Evolutionary conservation across 30 jellyfish, hydroid and myxozoan genomes (phyloP).

Genomic region (Pseudorhiza aurosa): DNA sequence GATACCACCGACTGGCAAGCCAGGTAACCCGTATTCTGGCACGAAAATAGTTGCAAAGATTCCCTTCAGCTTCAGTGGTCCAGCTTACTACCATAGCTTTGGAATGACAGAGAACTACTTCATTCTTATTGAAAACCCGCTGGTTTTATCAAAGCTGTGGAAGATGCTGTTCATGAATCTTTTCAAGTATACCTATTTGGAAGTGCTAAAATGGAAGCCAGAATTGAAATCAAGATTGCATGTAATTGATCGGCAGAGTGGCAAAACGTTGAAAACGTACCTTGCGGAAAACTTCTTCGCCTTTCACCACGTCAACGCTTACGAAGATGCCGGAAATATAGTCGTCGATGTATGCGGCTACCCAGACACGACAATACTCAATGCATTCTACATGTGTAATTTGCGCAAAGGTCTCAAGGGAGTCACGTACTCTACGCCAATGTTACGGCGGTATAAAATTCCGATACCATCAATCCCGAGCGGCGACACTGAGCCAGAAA

Average conservation of each 20-base stretch:
- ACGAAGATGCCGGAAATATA: conserved; percentile 49
- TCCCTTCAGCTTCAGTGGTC: conserved; percentile 63
- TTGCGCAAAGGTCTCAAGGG: conserved; percentile 61
- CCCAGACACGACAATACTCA: conserved; percentile 70
- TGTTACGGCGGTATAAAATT: conserved; percentile 58
- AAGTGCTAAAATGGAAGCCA: conserved; percentile 74
- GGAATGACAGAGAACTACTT: conserved; percentile 66
- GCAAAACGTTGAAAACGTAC: conserved; percentile 40
- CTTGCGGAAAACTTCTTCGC: conserved; percentile 55
- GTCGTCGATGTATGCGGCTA: conserved; percentile 79
- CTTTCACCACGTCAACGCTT: conserved; percentile 81
- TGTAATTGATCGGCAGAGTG: conserved; percentile 61
- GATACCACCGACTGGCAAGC: conserved; percentile 37
- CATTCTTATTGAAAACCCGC: conserved; percentile 71
- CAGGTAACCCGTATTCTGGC: conserved; percentile 53
- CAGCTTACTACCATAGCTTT: conserved; percentile 82
- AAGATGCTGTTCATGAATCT: conserved; percentile 64
- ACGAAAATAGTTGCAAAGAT: conserved; percentile 26
- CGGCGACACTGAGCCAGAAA: conserved; percentile 2
- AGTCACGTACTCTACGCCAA: conserved; percentile 40
- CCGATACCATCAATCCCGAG: conserved; percentile 32
- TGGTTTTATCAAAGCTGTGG: conserved; percentile 39
- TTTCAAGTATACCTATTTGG: conserved; percentile 60
- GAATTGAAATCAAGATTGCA: conserved; percentile 64
- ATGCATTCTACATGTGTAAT: conserved; percentile 62